A percentile compares a stretch with the other conserved stretches of the same genome.
Evolutionary conservation across 2,888 invertebrate genomes (phyloP).

Genomic region (Agrochola macilenta): DNA sequence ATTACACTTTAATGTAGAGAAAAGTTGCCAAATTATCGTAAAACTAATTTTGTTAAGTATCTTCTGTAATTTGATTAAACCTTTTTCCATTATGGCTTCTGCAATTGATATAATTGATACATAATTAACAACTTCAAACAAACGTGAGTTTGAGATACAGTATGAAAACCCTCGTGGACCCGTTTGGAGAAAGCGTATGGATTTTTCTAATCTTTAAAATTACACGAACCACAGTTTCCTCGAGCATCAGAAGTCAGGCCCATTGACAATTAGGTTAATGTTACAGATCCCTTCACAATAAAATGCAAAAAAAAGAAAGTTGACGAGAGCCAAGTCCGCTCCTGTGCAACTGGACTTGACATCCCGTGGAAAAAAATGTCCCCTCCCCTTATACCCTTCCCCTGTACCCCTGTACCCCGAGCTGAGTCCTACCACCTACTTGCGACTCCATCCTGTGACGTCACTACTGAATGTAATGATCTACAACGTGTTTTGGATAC

Average conservation of each 20-base stretch:
- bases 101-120: neutral
- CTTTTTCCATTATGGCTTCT: neutral
- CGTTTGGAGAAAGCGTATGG: neutral
- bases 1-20: neutral
- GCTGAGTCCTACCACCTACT: constrained; percentile 33
- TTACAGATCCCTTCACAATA: neutral
- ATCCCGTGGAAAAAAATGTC: constrained; percentile 59
- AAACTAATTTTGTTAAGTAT: neutral
- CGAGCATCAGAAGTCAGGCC: neutral
- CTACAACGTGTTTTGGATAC: constrained; percentile 46
- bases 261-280: neutral
- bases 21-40: neutral
- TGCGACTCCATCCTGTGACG: constrained; percentile 42
- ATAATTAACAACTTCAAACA: neutral
- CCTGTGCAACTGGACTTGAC: constrained; percentile 66
- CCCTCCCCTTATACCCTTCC: constrained; percentile 33
- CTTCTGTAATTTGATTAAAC: neutral
- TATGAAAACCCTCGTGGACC: no score
- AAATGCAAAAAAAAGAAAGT: neutral
- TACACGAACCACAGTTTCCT: neutral
- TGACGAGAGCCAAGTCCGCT: constrained; percentile 18
- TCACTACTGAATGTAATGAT: constrained; percentile 45
- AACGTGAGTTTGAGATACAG: neutral
- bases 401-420: constrained; percentile 10
- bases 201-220: no score